Evolutionary conservation across 2,888 invertebrate species (phyloP).

Genomic region (Pediacus dermestoides): DNA sequence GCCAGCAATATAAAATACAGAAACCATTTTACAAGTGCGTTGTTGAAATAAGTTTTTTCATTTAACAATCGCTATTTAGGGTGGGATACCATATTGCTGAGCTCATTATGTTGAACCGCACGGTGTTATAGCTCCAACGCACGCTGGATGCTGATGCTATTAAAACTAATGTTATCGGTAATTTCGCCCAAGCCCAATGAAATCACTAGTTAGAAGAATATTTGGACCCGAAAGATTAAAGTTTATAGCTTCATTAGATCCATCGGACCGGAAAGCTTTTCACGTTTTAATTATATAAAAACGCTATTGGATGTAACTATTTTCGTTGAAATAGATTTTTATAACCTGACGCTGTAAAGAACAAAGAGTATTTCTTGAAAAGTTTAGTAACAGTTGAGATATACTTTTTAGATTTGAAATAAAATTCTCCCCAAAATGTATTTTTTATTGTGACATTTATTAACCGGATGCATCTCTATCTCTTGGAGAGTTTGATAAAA

Average conservation of each 20-base stretch:
- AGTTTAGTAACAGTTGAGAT: no score
- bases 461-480: background rate
- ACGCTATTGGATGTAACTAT: no score
- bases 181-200: background rate
- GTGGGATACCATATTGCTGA: constrained; percentile 1
- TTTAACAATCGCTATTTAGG: background rate
- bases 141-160: constrained; percentile 1
- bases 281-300: constrained; percentile 1
- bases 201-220: constrained; percentile 2
- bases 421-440: no score
- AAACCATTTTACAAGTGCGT: no score
- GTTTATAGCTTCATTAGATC: constrained; percentile 1
- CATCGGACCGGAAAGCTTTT: no score
- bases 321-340: no score
- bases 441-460: constrained; percentile 1
- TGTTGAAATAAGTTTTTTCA: constrained; percentile 10
- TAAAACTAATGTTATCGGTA: constrained; percentile 1
- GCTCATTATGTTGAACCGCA: constrained; percentile 1
- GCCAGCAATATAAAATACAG: no score
- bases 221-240: constrained; percentile 1
- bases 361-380: no score
- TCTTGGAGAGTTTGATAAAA: background rate
- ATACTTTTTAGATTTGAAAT: no score
- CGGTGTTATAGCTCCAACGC: constrained; percentile 3
- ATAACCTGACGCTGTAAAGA: no score